Percentiles rank a stretch among this genome's conserved stretches.
phyloP scores from a whole-genome alignment of 2,797 vertebrate species.

The Sebastes dallii region DNA sequence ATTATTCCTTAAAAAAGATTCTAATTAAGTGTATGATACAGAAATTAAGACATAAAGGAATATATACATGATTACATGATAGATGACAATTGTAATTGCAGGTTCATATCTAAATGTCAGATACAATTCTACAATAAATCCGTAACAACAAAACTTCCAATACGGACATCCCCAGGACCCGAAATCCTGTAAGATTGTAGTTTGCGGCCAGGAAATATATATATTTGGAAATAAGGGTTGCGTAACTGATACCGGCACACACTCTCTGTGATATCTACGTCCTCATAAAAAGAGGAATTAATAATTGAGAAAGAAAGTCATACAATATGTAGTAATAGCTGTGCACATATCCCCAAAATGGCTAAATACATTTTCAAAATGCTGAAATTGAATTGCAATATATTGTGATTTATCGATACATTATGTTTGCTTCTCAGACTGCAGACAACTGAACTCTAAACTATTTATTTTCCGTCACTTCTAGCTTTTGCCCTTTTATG shows the following conservation, averaged over 20 bases:
- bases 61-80: background rate
- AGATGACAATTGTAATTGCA: background rate
- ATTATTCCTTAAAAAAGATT: background rate
- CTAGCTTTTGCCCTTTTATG: background rate
- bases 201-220: background rate
- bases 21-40: background rate
- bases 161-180: slow-evolving; percentile 5
- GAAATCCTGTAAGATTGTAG: background rate
- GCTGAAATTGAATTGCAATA: background rate
- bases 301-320: background rate
- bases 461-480: background rate
- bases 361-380: background rate
- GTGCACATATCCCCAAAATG: background rate
- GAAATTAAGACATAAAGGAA: background rate
- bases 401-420: background rate
- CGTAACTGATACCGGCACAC: background rate
- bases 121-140: background rate
- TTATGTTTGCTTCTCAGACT: background rate
- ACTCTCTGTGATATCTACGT: background rate
- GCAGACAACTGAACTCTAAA: background rate
- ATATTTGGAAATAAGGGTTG: background rate
- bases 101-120: background rate
- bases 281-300: background rate
- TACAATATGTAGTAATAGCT: background rate
- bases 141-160: background rate